Evolutionary conservation across 2,113 vertebrate species (phyloP).

Genomic region (Anolis carolinensis): DNA sequence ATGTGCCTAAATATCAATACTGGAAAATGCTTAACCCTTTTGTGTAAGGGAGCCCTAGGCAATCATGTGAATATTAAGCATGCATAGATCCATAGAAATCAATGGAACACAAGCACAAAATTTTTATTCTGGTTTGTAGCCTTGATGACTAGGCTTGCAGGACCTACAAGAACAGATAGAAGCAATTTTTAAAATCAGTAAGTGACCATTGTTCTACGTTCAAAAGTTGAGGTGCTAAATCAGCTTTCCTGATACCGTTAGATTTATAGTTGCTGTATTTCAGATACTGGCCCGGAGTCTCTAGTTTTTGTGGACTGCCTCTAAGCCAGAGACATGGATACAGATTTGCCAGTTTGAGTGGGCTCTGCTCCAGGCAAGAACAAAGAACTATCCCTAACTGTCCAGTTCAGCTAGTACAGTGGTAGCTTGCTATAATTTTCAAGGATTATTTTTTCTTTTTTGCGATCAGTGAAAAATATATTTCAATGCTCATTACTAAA

Average conservation of each 20-base stretch:
- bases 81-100: neutral
- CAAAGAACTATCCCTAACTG: too few relatives aligned
- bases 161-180: neutral
- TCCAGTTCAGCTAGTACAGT: too few relatives aligned
- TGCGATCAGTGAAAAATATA: too few relatives aligned
- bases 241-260: neutral
- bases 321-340: too few relatives aligned
- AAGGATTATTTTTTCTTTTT: too few relatives aligned
- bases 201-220: neutral
- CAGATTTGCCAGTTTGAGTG: too few relatives aligned
- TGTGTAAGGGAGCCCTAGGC: conserved; percentile 1
- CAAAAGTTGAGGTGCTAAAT: neutral
- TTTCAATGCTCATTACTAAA: too few relatives aligned
- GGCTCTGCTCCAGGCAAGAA: too few relatives aligned
- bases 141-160: neutral
- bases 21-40: conserved; percentile 59
- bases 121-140: neutral
- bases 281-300: too few relatives aligned
- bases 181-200: neutral
- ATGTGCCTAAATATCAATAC: conserved; percentile 58
- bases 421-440: too few relatives aligned
- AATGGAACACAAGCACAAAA: neutral
- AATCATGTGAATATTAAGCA: neutral
- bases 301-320: too few relatives aligned
- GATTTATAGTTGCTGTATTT: too few relatives aligned